Base-by-base conservation (phyloP, 2,888 invertebrate genomes). In the Seladonia tumulorum region DNA sequence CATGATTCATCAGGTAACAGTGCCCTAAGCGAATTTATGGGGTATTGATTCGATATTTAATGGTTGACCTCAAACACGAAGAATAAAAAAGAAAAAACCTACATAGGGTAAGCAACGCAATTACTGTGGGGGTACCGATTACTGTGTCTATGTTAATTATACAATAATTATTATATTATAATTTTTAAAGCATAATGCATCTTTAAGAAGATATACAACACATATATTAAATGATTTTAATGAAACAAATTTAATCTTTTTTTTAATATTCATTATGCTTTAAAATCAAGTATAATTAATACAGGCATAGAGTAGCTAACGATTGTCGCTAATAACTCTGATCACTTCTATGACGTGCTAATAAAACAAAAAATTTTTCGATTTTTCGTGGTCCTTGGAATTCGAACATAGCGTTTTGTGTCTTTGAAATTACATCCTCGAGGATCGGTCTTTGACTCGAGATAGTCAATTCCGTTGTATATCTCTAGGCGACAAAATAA, bases 401-500 rank as follows among this genome's bases (percentile, higher is more conserved):
- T 10, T 39, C 35, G 68, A 35, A 39, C 22, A 12, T 35, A 5
- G 12, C 10, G 22, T 22, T 68, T 68, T 35, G 16, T 10, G 2
- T 39, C 4, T 29, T 7, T 29, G 2, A 63, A 63, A 68, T n/a
- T 12, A 12, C 42, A 42, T 22, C 8, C 2, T 42, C 70, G 72
- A 57, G 25, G 16, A 35, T 18, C 16, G 53, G 60, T 29, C 57
- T 74, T 57, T 42, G 22, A 39, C 35, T 35, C 18, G 35, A 63
- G 63, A 29, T 3, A 16, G 8, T 29, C 5, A 18, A 29, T 63
- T 29, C 7, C 29, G 63, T 63, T 63, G 47, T 70, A 60, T 71
- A 66, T 76, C 71, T 71, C 63, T 66, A 22, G 63, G 42, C n/a
- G 49, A 78, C 49, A 57, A 80, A 82, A 81, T 84, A 82, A 87